A percentile compares a stretch with the other conserved stretches of the same genome.
phyloP scores from a whole-genome alignment of 2,888 invertebrate genomes.

The Nasonia oneida region DNA sequence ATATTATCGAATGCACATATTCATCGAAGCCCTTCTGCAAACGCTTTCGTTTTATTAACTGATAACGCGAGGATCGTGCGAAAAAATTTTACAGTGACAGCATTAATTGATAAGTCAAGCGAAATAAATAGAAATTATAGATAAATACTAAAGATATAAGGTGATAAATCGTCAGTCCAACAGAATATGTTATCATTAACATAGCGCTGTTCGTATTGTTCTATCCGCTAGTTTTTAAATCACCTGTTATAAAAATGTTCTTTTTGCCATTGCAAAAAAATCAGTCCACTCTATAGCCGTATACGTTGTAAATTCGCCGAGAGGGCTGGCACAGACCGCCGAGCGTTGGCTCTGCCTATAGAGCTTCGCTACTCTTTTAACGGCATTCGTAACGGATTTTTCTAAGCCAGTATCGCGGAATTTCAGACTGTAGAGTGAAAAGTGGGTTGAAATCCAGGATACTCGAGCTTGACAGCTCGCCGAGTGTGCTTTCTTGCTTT shows the following conservation, averaged over 20 bases:
- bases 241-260: not conserved
- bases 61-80: not conserved
- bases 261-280: not conserved
- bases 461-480: constrained; percentile 24
- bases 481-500: not conserved
- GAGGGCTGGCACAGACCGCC: not conserved
- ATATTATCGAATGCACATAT: not conserved
- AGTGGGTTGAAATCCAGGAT: constrained; percentile 51
- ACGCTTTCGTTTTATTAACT: not conserved
- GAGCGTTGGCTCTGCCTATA: constrained; percentile 11
- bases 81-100: constrained; percentile 15
- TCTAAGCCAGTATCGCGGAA: constrained; percentile 55
- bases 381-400: constrained; percentile 61
- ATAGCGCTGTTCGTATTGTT: not conserved
- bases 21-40: not conserved
- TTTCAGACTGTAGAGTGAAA: constrained; percentile 43
- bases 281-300: not conserved
- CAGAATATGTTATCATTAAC: constrained; percentile 42
- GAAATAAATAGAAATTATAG: constrained; percentile 40
- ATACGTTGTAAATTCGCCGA: not conserved
- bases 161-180: constrained; percentile 31
- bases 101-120: constrained; percentile 37
- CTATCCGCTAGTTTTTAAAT: not conserved
- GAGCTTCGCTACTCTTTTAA: constrained; percentile 49
- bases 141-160: constrained; percentile 50